Conservation (phyloP, 2,113 vertebrate species). For the Brachypteracias leptosomus region DNA sequence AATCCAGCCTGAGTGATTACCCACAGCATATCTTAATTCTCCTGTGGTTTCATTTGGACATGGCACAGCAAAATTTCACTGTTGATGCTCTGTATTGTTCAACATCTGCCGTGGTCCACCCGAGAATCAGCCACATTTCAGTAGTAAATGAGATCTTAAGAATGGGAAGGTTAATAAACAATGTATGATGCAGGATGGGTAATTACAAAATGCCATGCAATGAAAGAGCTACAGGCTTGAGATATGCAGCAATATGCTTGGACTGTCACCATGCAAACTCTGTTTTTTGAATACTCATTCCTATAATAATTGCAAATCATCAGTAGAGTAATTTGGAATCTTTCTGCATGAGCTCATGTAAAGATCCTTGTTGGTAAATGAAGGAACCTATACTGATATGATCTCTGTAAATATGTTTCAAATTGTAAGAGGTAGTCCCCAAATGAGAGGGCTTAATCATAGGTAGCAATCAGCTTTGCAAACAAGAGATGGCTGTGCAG, state of each 20-base stretch:
- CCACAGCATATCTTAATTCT: conserved; percentile 63
- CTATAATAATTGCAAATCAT: background rate
- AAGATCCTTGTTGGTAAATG: background rate
- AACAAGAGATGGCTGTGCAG: background rate
- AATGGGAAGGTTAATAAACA: conserved; percentile 46
- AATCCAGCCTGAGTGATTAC: conserved; percentile 68
- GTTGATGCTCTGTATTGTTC: conserved; percentile 54
- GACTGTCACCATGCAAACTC: background rate
- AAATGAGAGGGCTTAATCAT: background rate
- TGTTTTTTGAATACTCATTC: background rate
- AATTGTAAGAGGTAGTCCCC: background rate
- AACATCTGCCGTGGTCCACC: conserved; percentile 39
- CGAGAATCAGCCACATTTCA: conserved; percentile 28
- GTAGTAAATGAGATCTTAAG: conserved; percentile 25
- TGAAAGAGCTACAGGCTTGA: background rate
- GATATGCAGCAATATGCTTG: background rate
- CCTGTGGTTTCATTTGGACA: conserved; percentile 58
- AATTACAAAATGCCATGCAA: background rate
- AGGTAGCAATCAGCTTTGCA: background rate
- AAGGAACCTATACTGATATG: background rate
- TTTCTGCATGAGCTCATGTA: background rate
- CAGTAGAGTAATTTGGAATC: background rate
- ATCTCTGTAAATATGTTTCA: background rate
- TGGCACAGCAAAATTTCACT: conserved; percentile 59
- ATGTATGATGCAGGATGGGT: background rate